A percentile compares a stretch with the other conserved stretches of the same genome.
phyloP scores from a whole-genome alignment of 1,140 invertebrate species.

The Bombus turneri region DNA sequence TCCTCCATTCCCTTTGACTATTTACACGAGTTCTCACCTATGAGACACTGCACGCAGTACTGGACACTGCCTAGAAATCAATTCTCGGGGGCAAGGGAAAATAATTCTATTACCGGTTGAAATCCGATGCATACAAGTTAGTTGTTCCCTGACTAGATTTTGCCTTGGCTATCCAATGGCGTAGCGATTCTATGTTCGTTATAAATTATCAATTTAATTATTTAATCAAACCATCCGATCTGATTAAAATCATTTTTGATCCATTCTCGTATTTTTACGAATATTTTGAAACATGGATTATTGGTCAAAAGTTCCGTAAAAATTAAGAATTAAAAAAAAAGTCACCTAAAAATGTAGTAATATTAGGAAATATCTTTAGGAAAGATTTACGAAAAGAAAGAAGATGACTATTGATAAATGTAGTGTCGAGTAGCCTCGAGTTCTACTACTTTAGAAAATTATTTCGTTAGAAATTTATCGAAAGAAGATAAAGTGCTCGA shows the following conservation, averaged over 20 bases:
- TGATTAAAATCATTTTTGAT: not conserved
- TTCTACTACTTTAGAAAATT: not conserved
- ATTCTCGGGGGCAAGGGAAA: conserved; percentile 65
- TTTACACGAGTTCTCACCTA: conserved; percentile 53
- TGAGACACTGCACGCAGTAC: conserved; percentile 65
- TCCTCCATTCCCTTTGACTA: conserved; percentile 6
- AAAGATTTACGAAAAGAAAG: too few relatives aligned
- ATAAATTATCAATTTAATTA: not conserved
- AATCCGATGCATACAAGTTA: conserved; percentile 71
- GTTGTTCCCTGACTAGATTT: conserved; percentile 17
- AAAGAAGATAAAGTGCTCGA: too few relatives aligned
- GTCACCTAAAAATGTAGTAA: too few relatives aligned
- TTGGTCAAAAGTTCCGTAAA: too few relatives aligned
- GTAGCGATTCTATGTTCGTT: not conserved
- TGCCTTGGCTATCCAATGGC: not conserved
- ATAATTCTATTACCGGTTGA: conserved; percentile 81
- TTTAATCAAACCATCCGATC: not conserved
- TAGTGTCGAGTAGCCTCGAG: too few relatives aligned
- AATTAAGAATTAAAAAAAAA: too few relatives aligned
- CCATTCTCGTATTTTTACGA: not conserved
- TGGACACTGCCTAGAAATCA: conserved; percentile 70
- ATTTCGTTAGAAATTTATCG: not conserved
- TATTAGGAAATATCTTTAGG: too few relatives aligned
- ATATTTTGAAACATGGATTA: not conserved
- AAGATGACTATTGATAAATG: not conserved